Base-by-base conservation (phyloP, 2,888 invertebrate genomes). In the Leptopilina myrica region DNA sequence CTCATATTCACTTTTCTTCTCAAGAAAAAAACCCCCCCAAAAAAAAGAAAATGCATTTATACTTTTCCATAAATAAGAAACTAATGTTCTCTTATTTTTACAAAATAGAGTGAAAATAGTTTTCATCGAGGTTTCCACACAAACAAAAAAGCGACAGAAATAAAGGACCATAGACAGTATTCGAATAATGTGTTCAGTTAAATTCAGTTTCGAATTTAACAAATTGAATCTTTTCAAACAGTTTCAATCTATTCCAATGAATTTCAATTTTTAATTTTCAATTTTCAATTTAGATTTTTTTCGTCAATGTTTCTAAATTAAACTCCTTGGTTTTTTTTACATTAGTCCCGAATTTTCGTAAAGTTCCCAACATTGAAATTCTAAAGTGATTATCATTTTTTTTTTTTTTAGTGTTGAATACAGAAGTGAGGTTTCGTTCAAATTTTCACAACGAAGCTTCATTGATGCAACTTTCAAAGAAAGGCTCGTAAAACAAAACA, bases 401-500 rank as follows among this genome's bases (percentile, higher is more conserved):
- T 26, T 7, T 9, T 20, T 6, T 20, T 26, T 4, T 20, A 64
- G 4, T 64, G 26, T 20, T 14, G 5, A 53, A 33, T 53, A 33
- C 40, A 33, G 40, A 78, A 56, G 43, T 69, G 56, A 62, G 56
- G 66, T 77, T 15, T 20, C 11, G 33, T 62, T 64, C 20, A 7
- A 46, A 20, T 43, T 76, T 76, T n/a, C 40, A 76, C 62, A 64
- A 64, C 76, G 76, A 76, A 62, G 64, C 76, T 43, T 40, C 76
- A 49, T 64, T 64, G 62, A 64, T 59, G 64, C 46, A 46, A 15
- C 64, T 20, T 64, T 76, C 79, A 77, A 56, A 76, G 73, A 80
- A 62, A 73, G 64, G 76, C 76, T 43, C 75, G 78, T 81, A 77
- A 76, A 76, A 49, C 11, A 49, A 49, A 67, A 40, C 33, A 40